Percentiles rank a stretch among this genome's conserved stretches.
phyloP scores from a whole-genome alignment of 1,140 invertebrate species.

The Bombus confusus region DNA sequence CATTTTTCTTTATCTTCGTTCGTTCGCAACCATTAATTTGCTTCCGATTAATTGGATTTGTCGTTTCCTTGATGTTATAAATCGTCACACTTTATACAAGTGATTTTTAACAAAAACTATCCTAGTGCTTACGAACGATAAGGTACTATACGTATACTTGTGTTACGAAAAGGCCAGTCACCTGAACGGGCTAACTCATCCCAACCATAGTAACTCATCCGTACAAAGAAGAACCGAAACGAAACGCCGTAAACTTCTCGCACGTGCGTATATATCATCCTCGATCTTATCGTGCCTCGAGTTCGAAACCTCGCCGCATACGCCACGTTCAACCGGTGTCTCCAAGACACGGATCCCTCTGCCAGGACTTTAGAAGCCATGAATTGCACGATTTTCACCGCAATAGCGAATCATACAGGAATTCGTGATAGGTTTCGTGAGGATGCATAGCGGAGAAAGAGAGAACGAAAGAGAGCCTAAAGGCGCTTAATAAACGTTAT shows the following conservation, averaged over 20 bases:
- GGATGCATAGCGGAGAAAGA: background rate
- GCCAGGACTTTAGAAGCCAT: background rate
- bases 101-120: background rate
- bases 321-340: background rate
- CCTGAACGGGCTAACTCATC: background rate
- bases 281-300: background rate
- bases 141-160: background rate
- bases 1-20: too few species aligned
- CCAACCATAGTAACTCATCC: background rate
- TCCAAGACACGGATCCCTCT: background rate
- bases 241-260: background rate
- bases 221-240: background rate
- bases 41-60: too few species aligned
- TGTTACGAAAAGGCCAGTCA: background rate
- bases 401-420: conserved; percentile 7
- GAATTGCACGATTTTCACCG: conserved; percentile 6
- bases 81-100: background rate
- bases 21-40: too few species aligned
- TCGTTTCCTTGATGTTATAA: background rate
- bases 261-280: conserved; percentile 10
- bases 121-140: background rate
- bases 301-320: background rate
- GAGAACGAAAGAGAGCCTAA: conserved; percentile 6
- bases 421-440: conserved; percentile 31
- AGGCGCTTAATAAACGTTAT: conserved; percentile 77